Evolutionary conservation across 2,888 invertebrate species (phyloP), one percentile per base, ranked within the genome.

Genomic region (Tortrix viridana): DNA sequence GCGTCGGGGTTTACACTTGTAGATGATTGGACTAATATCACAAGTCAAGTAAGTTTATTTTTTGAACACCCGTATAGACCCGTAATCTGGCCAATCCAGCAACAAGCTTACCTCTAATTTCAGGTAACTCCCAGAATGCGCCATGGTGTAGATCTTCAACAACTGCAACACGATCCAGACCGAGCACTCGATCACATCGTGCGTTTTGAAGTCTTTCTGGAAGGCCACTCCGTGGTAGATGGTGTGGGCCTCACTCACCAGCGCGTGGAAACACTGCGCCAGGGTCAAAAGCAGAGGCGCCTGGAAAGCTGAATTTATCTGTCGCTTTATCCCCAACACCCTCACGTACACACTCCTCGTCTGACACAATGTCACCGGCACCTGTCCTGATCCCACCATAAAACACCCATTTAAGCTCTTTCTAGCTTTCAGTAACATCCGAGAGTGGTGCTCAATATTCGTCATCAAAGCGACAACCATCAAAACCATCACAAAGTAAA

Each of bases 241-340:
- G 16, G 32, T 41, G 47, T 63, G 57, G 9, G 47, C 44, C 9
- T 58, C 41, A 16, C 47, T 53, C n/a, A 63, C 41, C 26, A 63
- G 41, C 20, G 47, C 26, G 47, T 63, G 58, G 32, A 58, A 58
- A 16, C 41, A 32, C 16, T 53, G 53, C 3, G 26, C 32, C 16
- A 63, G 22, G 0, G 26, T 16, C 1, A 63, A 18, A 1, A 63
- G 41, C 3, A 63, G 44, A 7, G 63, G 58, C 14, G 47, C 63
- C 18, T 58, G 63, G 32, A 63, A 63, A 1, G 47, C 53, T 4
- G n/a, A 20, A 41, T 63, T 63, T 52, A 63, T 43, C 41, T 53
- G 52, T 5, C 58, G 47, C n/a, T 63, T 63, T 16, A 48, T 32
- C 5, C 47, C 32, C 19, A 63, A 12, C 5, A 52, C 47, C 14